Evolutionary conservation across 1,140 invertebrate genomes (phyloP).

Genomic region (Drosophila watanabei): DNA sequence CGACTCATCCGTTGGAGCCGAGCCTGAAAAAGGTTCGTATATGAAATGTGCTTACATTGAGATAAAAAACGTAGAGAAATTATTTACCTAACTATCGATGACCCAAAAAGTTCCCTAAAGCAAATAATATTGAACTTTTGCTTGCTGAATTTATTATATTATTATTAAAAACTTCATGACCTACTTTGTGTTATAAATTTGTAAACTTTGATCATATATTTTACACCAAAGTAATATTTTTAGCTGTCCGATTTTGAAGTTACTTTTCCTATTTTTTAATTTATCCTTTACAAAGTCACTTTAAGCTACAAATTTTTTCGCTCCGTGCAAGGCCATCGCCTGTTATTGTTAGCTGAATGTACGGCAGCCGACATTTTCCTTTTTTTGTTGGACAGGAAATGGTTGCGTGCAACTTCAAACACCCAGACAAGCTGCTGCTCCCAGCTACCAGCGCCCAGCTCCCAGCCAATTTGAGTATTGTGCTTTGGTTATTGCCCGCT

Average conservation of each 20-base stretch:
- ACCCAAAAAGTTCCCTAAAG: neutral
- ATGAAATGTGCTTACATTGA: slow-evolving; percentile 8
- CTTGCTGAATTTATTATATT: slow-evolving; percentile 6
- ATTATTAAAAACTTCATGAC: neutral
- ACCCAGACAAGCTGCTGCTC: slow-evolving; percentile 52
- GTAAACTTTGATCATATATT: neutral
- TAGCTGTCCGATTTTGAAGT: no score
- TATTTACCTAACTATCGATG: neutral
- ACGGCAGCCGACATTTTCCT: slow-evolving; percentile 16
- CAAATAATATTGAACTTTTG: slow-evolving; percentile 2
- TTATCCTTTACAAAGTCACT: no score
- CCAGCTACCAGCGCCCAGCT: slow-evolving; percentile 22
- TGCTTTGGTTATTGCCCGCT: slow-evolving; percentile 70
- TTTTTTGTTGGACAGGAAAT: slow-evolving; percentile 66
- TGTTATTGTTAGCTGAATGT: slow-evolving; percentile 58
- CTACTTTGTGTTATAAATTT: neutral
- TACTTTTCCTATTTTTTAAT: no score
- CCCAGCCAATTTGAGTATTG: slow-evolving; percentile 78
- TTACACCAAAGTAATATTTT: neutral
- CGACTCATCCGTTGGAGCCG: slow-evolving; percentile 42
- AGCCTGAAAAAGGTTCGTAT: slow-evolving; percentile 63
- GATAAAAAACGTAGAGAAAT: neutral
- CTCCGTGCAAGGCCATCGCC: neutral
- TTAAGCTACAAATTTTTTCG: neutral
- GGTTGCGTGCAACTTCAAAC: slow-evolving; percentile 79